These are phyloP conservation scores for Zosterops lateralis DNA, from an alignment of 2,113 vertebrate species.

Conservation along the genomic window DNA sequence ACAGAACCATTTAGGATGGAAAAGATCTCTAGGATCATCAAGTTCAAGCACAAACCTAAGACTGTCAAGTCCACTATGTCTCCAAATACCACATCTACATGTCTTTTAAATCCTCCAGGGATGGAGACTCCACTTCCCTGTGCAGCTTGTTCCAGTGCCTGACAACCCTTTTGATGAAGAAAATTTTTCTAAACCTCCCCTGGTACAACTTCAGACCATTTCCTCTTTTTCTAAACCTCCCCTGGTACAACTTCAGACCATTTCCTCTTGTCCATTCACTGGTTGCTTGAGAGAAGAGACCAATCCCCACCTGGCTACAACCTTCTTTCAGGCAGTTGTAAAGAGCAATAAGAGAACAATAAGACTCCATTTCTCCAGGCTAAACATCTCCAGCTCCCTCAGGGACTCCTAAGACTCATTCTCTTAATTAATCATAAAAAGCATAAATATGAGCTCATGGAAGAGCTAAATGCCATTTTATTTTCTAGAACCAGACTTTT, in stretches of 20 bases:
- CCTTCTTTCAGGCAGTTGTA: background rate
- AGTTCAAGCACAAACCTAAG: background rate
- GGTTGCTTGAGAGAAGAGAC: background rate
- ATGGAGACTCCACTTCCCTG: background rate
- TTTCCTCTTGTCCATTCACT: background rate
- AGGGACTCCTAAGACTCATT: background rate
- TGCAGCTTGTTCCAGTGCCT: background rate
- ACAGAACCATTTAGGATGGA: background rate
- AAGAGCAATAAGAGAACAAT: background rate
- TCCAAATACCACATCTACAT: background rate
- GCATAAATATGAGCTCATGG: background rate
- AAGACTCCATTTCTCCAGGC: background rate
- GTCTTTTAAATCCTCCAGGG: background rate
- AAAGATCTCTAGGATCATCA: background rate
- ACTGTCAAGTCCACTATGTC: background rate
- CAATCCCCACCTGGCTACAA: accelerated
- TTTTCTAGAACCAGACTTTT: background rate
- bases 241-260: background rate
- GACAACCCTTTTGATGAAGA: background rate
- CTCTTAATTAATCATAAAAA: background rate
- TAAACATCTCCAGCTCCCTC: background rate
- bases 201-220: background rate
- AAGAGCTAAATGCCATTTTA: background rate
- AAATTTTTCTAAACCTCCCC: background rate
- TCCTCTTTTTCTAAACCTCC: background rate